Conservation (phyloP, 1,140 invertebrate genomes). For the Ectropis grisescens region DNA sequence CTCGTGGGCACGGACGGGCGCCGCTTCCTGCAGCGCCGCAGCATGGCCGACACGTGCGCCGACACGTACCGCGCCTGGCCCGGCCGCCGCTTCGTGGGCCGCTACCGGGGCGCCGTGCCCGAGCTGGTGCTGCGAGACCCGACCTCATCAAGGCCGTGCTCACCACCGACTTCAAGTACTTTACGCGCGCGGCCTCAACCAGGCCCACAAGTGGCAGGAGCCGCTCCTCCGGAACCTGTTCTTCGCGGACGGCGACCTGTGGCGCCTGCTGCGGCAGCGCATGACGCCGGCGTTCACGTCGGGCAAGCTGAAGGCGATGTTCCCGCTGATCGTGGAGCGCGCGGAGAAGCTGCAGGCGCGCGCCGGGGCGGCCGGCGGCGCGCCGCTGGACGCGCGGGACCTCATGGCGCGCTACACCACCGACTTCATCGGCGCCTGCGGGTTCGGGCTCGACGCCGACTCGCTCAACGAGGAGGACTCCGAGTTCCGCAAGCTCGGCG, state of each 20-base stretch:
- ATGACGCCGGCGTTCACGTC: constrained; percentile 72
- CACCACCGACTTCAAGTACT: constrained; percentile 71
- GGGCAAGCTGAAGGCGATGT: constrained; percentile 71
- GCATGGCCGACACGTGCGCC: constrained; percentile 31
- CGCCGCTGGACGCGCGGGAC: constrained; percentile 48
- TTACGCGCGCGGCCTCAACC: constrained; percentile 34
- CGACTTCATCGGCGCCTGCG: constrained; percentile 62
- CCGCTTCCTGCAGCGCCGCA: constrained; percentile 29
- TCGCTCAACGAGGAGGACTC: constrained; percentile 45
- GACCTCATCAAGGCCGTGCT: constrained; percentile 66
- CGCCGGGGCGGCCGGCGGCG: background rate
- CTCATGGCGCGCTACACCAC: constrained; percentile 26
- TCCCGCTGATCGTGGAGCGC: constrained; percentile 30
- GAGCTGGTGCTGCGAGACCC: constrained; percentile 45
- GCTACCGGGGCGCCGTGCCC: constrained; percentile 28
- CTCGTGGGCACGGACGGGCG: constrained; percentile 33
- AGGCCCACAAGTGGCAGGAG: constrained; percentile 23
- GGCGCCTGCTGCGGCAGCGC: constrained; percentile 70
- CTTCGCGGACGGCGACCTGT: constrained; percentile 50
- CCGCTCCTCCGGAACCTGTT: constrained; percentile 35
- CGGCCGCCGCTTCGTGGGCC: constrained; percentile 38
- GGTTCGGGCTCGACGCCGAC: constrained; percentile 47
- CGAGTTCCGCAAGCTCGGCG: constrained; percentile 36
- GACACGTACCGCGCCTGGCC: constrained; percentile 36
- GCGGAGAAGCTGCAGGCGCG: background rate